Evolutionary conservation across 2,113 vertebrate genomes (phyloP).

Genomic region (Cairina moschata): DNA sequence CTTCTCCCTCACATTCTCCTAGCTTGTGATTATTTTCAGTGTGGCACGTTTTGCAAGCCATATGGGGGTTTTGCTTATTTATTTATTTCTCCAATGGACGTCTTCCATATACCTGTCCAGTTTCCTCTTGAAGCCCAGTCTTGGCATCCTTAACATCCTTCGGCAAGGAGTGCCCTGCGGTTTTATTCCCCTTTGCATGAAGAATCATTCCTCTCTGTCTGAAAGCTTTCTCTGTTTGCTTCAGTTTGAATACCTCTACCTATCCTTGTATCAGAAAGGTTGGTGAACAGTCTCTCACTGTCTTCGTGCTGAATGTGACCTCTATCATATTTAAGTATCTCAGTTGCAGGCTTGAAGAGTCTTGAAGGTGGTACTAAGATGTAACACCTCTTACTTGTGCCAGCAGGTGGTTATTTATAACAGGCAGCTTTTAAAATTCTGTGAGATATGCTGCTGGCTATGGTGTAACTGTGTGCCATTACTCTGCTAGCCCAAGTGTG

Average conservation of each 20-base stretch:
- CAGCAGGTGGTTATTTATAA: background rate
- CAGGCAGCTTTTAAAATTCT: background rate
- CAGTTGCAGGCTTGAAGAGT: background rate
- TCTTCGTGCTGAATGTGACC: background rate
- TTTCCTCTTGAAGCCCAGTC: background rate
- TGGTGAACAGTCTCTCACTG: background rate
- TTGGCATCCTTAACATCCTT: background rate
- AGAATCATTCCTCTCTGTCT: background rate
- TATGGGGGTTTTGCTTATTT: background rate
- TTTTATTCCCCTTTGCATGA: rapidly evolving
- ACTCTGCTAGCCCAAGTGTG: background rate
- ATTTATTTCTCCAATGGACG: background rate
- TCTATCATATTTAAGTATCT: background rate
- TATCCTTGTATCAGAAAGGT: background rate
- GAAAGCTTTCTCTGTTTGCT: background rate
- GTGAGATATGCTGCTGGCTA: background rate
- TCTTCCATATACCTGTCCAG: rapidly evolving
- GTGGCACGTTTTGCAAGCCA: background rate
- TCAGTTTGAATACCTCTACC: background rate
- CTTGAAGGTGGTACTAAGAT: background rate
- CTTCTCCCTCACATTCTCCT: background rate
- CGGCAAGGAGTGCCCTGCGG: background rate
- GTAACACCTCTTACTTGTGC: background rate
- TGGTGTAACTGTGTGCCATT: background rate
- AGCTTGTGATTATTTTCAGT: background rate